phyloP scores from a whole-genome alignment of 2,888 invertebrate species.

The Adelphocoris suturalis region DNA sequence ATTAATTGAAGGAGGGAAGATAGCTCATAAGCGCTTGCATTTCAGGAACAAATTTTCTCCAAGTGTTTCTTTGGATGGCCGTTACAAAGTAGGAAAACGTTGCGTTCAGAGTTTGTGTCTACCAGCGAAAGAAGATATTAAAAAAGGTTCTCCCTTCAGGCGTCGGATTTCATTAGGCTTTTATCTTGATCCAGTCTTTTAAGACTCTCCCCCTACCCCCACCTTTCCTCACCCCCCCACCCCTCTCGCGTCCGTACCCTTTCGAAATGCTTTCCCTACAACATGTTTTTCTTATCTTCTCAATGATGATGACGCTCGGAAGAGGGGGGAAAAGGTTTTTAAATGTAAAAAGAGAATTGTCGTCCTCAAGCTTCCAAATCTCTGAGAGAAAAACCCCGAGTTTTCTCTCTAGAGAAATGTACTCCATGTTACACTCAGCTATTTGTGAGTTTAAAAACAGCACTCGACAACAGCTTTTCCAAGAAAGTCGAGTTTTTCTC shows the following conservation, averaged over 20 bases:
- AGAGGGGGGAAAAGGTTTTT: slow-evolving; percentile 3
- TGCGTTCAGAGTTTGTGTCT: neutral
- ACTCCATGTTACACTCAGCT: neutral
- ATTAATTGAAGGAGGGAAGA: too few species aligned
- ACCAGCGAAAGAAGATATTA: slow-evolving; percentile 5
- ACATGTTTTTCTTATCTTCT: slow-evolving; percentile 62
- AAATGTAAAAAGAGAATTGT: slow-evolving; percentile 6
- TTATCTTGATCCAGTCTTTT: slow-evolving; percentile 56
- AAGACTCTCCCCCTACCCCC: neutral
- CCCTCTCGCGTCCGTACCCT: neutral
- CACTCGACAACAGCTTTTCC: neutral
- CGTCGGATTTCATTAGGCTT: slow-evolving; percentile 58
- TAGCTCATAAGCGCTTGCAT: too few species aligned
- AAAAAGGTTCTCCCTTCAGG: slow-evolving; percentile 31
- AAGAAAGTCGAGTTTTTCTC: neutral
- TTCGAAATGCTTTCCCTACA: slow-evolving; percentile 38
- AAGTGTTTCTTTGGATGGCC: too few species aligned
- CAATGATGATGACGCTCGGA: neutral
- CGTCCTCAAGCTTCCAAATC: neutral
- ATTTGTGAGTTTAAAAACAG: neutral
- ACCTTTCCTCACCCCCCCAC: neutral
- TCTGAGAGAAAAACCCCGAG: neutral
- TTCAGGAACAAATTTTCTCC: too few species aligned
- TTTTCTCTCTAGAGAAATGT: neutral
- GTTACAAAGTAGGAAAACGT: neutral